Percentiles rank a stretch among this genome's conserved stretches.
These are phyloP conservation scores for Fratercula arctica DNA, from an alignment of 2,797 vertebrate genomes.

Conservation along the genomic window DNA sequence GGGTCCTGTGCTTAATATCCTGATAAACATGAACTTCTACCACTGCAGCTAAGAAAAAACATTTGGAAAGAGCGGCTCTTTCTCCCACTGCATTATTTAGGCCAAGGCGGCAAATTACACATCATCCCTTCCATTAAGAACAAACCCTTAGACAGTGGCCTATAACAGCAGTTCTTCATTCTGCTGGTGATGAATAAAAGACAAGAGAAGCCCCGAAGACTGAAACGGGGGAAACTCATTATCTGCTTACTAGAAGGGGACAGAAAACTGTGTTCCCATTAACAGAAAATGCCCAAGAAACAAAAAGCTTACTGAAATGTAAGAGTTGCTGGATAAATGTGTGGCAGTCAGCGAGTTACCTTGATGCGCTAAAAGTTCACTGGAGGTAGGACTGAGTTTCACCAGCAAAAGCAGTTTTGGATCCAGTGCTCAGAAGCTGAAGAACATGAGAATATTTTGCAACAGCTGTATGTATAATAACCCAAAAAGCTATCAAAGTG, in stretches of 20 bases:
- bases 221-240: background rate
- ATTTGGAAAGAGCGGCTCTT: background rate
- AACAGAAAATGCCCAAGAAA: background rate
- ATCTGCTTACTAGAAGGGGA: background rate
- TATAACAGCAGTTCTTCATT: background rate
- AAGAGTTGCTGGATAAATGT: background rate
- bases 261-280: background rate
- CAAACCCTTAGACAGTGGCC: background rate
- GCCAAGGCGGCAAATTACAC: background rate
- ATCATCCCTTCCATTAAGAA: background rate
- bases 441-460: background rate
- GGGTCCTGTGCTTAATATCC: background rate
- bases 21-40: background rate
- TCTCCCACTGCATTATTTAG: background rate
- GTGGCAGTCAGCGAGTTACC: background rate
- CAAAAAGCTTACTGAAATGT: background rate
- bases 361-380: background rate
- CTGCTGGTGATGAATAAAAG: fast-evolving
- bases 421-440: background rate
- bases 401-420: background rate
- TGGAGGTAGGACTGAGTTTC: background rate
- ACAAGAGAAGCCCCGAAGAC: background rate
- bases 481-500: background rate
- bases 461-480: background rate
- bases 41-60: background rate